Percentiles rank a stretch among this genome's conserved stretches.
Conservation (phyloP, 2,113 vertebrate genomes). For the Oncorhynchus tshawytscha region DNA sequence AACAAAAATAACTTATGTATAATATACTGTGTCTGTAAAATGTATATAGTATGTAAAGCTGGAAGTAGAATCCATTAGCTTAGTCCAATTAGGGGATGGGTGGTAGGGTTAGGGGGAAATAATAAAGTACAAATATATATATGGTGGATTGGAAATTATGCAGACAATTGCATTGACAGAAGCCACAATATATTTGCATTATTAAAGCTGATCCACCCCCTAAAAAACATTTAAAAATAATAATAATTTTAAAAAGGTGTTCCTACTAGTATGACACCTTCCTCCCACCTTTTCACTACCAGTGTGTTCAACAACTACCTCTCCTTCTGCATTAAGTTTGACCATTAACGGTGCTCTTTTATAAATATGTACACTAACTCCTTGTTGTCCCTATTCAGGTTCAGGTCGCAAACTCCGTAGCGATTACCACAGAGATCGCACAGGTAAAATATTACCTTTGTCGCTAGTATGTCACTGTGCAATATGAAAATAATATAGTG, state of each 20-base stretch:
- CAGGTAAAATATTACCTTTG: background rate
- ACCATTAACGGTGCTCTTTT: background rate
- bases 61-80: too few relatives aligned
- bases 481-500: background rate
- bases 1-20: too few relatives aligned
- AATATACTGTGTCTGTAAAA: too few relatives aligned
- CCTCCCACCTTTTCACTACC: background rate
- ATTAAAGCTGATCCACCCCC: too few relatives aligned
- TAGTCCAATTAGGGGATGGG: too few relatives aligned
- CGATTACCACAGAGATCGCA: background rate
- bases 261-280: background rate
- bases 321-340: background rate
- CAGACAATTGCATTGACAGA: too few relatives aligned
- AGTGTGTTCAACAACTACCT: background rate
- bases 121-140: too few relatives aligned
- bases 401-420: background rate
- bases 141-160: too few relatives aligned
- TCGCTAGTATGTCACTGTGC: background rate
- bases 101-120: too few relatives aligned
- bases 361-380: background rate
- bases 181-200: too few relatives aligned
- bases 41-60: too few relatives aligned
- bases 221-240: too few relatives aligned
- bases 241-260: background rate
- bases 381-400: background rate